These are phyloP conservation scores for Rutilus rutilus DNA, from an alignment of 2,113 vertebrate genomes.

Conservation along the genomic window DNA sequence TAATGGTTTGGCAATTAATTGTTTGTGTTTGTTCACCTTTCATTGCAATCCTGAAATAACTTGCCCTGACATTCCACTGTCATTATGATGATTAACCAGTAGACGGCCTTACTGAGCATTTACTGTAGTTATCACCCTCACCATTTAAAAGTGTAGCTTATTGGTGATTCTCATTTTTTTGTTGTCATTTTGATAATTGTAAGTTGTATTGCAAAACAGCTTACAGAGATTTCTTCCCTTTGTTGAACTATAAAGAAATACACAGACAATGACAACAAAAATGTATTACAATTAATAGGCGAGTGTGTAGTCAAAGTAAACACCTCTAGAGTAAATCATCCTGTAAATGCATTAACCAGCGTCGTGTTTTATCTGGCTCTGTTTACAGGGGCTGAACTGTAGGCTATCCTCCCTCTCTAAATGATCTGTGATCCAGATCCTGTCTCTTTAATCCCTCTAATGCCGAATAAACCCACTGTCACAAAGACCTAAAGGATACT, in stretches of 20 bases:
- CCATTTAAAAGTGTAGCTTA: background rate
- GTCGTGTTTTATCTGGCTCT: background rate
- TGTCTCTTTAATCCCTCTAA: slow-evolving; percentile 25
- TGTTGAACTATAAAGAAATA: background rate
- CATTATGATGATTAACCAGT: background rate
- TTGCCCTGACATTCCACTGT: background rate
- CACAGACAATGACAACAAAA: background rate
- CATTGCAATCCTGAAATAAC: background rate
- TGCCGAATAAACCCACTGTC: slow-evolving; percentile 22
- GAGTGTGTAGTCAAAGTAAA: background rate
- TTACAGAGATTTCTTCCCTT: background rate
- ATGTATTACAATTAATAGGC: background rate
- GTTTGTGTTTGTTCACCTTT: background rate
- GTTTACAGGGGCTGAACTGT: background rate
- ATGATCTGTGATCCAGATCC: slow-evolving; percentile 29
- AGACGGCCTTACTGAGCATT: background rate
- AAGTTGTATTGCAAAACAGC: no score
- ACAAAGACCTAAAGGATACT: slow-evolving; percentile 12
- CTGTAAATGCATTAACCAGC: background rate
- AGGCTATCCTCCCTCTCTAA: background rate
- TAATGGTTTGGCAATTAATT: background rate
- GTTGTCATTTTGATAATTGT: background rate
- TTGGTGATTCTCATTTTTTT: background rate
- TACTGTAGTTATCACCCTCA: no score
- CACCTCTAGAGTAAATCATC: background rate